Evolutionary conservation across 2,113 vertebrate species (phyloP).

Genomic region (Eublepharis macularius): DNA sequence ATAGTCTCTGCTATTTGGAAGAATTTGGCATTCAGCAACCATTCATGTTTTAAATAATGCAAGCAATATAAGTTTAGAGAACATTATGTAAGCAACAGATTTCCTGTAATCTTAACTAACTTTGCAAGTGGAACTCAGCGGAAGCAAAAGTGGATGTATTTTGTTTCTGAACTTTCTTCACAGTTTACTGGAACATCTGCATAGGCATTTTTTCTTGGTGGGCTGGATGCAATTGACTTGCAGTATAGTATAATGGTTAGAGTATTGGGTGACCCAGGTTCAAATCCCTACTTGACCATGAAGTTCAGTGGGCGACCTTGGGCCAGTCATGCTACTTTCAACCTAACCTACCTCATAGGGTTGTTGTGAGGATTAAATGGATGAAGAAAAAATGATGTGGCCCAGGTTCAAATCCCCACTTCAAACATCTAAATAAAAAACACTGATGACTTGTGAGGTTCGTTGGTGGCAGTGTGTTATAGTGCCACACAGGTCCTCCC

Average conservation of each 20-base stretch:
- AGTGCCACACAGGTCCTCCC: neutral
- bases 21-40: fast-evolving
- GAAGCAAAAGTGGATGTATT: fast-evolving
- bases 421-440: too few relatives aligned
- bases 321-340: too few relatives aligned
- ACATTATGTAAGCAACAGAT: neutral
- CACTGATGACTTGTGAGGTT: fast-evolving
- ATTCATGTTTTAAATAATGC: neutral
- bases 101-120: neutral
- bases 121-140: neutral
- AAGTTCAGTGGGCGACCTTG: too few relatives aligned
- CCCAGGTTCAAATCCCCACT: neutral
- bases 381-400: too few relatives aligned
- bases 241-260: neutral
- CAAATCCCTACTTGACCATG: too few relatives aligned
- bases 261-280: neutral
- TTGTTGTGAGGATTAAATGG: too few relatives aligned
- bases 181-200: neutral
- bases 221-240: neutral
- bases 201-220: neutral
- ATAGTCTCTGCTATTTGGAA: neutral
- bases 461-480: neutral
- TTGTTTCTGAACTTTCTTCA: neutral
- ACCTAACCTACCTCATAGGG: too few relatives aligned
- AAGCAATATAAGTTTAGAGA: neutral